Conservation (phyloP, 2,888 invertebrate genomes). For the Rhyacophila evoluta region DNA sequence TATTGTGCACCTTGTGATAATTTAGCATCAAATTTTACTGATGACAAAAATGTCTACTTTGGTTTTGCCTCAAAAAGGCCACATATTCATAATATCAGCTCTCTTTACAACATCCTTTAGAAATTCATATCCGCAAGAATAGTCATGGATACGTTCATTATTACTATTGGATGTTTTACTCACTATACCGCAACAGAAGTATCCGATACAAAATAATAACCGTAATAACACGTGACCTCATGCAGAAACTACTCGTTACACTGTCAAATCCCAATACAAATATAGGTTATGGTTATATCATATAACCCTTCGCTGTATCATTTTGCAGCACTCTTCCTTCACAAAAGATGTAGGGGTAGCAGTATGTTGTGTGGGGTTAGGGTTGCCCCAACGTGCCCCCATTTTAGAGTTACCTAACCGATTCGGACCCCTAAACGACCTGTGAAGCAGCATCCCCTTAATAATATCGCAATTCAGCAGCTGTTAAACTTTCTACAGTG, state of each 20-base stretch:
- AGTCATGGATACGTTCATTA: too few relatives aligned
- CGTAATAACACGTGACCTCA: slow-evolving; percentile 15
- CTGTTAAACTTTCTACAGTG: background rate
- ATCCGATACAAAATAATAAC: slow-evolving; percentile 18
- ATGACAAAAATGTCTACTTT: too few relatives aligned
- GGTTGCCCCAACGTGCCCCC: background rate
- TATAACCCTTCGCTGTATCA: slow-evolving; percentile 7
- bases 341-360: slow-evolving; percentile 9
- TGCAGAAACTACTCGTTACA: slow-evolving; percentile 19
- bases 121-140: too few relatives aligned
- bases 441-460: slow-evolving; percentile 22
- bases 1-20: too few relatives aligned
- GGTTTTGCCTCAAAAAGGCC: too few relatives aligned
- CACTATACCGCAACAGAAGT: background rate
- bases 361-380: slow-evolving; percentile 19
- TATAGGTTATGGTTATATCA: slow-evolving; percentile 22
- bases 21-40: too few relatives aligned
- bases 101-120: too few relatives aligned
- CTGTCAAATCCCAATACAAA: slow-evolving; percentile 18
- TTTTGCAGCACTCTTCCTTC: slow-evolving; percentile 11
- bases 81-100: too few relatives aligned
- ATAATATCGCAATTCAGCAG: slow-evolving; percentile 5
- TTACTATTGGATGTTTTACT: background rate
- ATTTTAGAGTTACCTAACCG: slow-evolving; percentile 22
- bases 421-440: slow-evolving; percentile 22